Percentiles rank a stretch among this genome's conserved stretches.
These are phyloP conservation scores for Beris chalybata DNA, from an alignment of 2,888 invertebrate genomes.

Conservation along the genomic window DNA sequence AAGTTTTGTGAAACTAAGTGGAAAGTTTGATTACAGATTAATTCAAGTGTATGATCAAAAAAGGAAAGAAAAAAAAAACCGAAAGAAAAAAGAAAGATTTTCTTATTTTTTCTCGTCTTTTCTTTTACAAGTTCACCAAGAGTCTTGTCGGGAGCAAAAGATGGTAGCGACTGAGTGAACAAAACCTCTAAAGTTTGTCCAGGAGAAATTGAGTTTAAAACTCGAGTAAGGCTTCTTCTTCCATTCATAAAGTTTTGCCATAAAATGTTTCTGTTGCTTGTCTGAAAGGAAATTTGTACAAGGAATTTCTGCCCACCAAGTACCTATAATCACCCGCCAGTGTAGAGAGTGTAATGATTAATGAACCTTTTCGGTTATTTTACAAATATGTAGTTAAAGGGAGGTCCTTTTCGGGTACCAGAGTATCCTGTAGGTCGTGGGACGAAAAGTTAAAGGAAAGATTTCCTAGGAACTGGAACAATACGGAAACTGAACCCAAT, in stretches of 20 bases:
- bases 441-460: background rate
- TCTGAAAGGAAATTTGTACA: conserved; percentile 20
- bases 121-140: too few species aligned
- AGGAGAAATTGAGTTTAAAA: conserved; percentile 27
- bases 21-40: conserved; percentile 31
- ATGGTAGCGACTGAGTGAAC: background rate
- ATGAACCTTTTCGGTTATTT: conserved; percentile 27
- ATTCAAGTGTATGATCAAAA: conserved; percentile 28
- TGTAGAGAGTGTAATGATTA: conserved; percentile 27
- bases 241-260: conserved; percentile 29
- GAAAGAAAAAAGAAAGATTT: background rate
- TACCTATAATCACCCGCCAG: conserved; percentile 15
- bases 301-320: background rate
- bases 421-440: background rate
- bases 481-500: conserved; percentile 8
- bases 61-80: background rate
- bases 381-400: conserved; percentile 17
- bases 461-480: conserved; percentile 6
- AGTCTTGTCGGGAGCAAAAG: too few species aligned
- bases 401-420: background rate
- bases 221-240: conserved; percentile 10
- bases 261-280: conserved; percentile 31
- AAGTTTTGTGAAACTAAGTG: conserved; percentile 29
- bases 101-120: too few species aligned
- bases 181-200: conserved; percentile 16